Conservation (phyloP, 2,113 vertebrate species). For the Colaptes auratus region DNA sequence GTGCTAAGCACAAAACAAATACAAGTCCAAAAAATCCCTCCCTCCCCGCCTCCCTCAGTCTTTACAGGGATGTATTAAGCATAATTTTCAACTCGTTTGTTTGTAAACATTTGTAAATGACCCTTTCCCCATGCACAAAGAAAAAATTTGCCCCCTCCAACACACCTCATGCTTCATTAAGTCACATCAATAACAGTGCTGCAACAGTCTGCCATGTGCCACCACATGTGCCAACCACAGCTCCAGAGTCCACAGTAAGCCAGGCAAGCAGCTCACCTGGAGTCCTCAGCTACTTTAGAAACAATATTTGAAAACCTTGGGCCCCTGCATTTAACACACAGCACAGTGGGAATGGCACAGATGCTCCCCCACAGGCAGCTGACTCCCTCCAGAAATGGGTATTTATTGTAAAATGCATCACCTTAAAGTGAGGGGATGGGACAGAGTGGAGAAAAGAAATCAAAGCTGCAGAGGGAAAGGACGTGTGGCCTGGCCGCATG, state of each 20-base stretch:
- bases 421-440: neutral
- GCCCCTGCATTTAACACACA: neutral
- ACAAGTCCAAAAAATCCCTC: neutral
- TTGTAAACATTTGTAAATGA: neutral
- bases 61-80: neutral
- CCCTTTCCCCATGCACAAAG: neutral
- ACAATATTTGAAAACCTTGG: slow-evolving; percentile 61
- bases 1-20: slow-evolving; percentile 11
- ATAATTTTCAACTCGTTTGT: neutral
- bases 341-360: slow-evolving; percentile 33
- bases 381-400: neutral
- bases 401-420: slow-evolving; percentile 5
- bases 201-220: neutral
- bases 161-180: neutral
- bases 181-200: neutral
- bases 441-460: slow-evolving; percentile 5
- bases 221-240: neutral
- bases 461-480: slow-evolving; percentile 15
- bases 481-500: slow-evolving; percentile 9
- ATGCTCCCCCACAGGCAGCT: neutral
- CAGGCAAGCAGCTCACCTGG: slow-evolving; percentile 7
- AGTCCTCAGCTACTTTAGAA: neutral
- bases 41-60: neutral
- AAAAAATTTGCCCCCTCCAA: neutral
- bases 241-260: neutral